Base-by-base conservation (phyloP, 2,888 invertebrate species). In the Amiota communis region DNA sequence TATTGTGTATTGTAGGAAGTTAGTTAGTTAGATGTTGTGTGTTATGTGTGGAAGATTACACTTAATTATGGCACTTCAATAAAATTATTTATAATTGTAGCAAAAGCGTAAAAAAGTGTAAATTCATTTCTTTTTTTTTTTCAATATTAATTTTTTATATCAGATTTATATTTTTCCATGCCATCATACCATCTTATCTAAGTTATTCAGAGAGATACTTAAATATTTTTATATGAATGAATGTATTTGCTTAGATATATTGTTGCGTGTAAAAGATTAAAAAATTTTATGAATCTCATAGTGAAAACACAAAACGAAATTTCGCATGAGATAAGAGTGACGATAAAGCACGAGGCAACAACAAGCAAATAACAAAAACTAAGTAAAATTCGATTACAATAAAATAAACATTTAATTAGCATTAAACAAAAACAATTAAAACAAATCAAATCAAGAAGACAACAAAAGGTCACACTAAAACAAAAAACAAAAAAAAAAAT, bases 41-140 rank as follows among this genome's bases (percentile, higher is more conserved):
- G 6, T 6, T 36, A 36, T 36, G 36, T 36, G 36, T 36, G 36
- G 53, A 53, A 13, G 53, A 53, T 8, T 15, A 53, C 53, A 13
- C n/a, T 15, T 15, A n/a, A 10, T 53, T 15, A 53, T 8, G 13
- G 53, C 53, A 49, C 65, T 20, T 65, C 49, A 65, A 65, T 65
- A 65, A 65, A 65, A 17, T 49, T 49, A 65, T 65, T 65, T 65
- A 65, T 48, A 65, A 65, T 13, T 49, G 17, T 10, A 49, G 49
- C 47, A 49, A 48, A 49, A 13, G 49, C 36, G 65, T 20, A 65
- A 48, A 65, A 17, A 20, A 12, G 8, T 20, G 15, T 59, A 12
- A 59, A 12, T 59, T 10, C 15, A 59, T 20, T 10, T 49, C 48
- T 20, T 65, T 59, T 59, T 20, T n/a, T 23, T 10, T 49, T 63